These are phyloP conservation scores for Eupithecia abbreviata DNA, from an alignment of 2,888 invertebrate genomes.

Conservation along the genomic window DNA sequence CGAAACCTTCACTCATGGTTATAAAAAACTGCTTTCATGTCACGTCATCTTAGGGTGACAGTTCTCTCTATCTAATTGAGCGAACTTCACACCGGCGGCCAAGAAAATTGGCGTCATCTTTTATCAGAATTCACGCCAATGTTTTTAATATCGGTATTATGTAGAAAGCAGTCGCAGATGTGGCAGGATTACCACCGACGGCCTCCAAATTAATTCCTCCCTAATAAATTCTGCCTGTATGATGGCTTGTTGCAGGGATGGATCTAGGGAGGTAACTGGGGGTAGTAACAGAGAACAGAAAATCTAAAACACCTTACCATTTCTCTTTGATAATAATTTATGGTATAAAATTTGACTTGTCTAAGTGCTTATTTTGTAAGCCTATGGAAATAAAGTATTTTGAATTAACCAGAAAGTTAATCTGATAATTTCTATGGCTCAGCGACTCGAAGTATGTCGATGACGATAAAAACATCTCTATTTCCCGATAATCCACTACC, in stretches of 20 bases:
- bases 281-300: too few species aligned
- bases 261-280: not conserved
- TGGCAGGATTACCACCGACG: slow-evolving; percentile 52
- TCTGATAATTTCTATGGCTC: too few species aligned
- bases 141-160: slow-evolving; percentile 38
- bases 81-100: not conserved
- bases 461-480: too few species aligned
- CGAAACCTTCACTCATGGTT: not conserved
- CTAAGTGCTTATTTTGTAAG: too few species aligned
- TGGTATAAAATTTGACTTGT: too few species aligned
- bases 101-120: not conserved
- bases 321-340: too few species aligned
- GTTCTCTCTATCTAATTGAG: not conserved
- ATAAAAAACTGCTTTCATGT: not conserved
- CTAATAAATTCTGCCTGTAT: slow-evolving; percentile 59
- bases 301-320: too few species aligned
- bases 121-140: slow-evolving; percentile 2
- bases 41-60: not conserved
- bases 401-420: too few species aligned
- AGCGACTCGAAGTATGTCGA: too few species aligned
- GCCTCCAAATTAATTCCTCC: slow-evolving; percentile 63
- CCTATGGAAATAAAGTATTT: too few species aligned
- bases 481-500: too few species aligned
- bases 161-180: slow-evolving; percentile 52
- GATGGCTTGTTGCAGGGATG: slow-evolving; percentile 26